Base-by-base conservation (phyloP, 2,888 invertebrate genomes). In the Hartigia nigra region DNA sequence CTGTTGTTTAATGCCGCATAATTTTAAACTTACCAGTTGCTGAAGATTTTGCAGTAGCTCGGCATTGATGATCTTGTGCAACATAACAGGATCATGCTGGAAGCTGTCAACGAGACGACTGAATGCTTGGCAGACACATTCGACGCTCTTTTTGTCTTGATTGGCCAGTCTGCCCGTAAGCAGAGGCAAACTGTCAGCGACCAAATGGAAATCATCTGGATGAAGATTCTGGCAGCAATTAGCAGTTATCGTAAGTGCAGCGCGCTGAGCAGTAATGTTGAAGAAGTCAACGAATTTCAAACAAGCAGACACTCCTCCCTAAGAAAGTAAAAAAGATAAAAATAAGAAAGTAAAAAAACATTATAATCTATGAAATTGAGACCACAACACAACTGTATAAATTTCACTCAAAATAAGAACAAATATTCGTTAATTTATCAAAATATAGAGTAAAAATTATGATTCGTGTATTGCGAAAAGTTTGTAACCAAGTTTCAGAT, bases 251-350 rank as follows among this genome's bases (percentile, higher is more conserved):
- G 98, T 97, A 78, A 99, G 93, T 3, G 99, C 99, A 74, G 98
- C 97, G 69, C 99, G 95, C 92, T 99, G 99, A 23, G 99, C 99
- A 90, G 97, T 97, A 88, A 99, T 98, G 75, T 99, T 98, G 93
- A 99, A 99, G 94, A 99, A 99, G 91, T 99, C 99, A 91, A 99
- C 94, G 91, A 97, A 99, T 89, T 96, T 98, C 84, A 99, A 94
- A 91, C 99, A 99, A 3, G 99, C 98, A 9, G 98, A 96, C 4
- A 99, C 98, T 39, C 99, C 99, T 85, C 97, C 95, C 97, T 97
- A 92, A 78, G 93, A 92, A 12, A 32, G 76, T 69, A 35, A 72
- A 55, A 55, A 55, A 55, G 4, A n/a, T n/a, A 34, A 55, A 75
- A 55, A 79, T 12, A 70, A 72, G 75, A 34, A 75, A 72, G 12